These are phyloP conservation scores for Marisa cornuarietis DNA, from an alignment of 1,140 invertebrate species.

Conservation along the genomic window DNA sequence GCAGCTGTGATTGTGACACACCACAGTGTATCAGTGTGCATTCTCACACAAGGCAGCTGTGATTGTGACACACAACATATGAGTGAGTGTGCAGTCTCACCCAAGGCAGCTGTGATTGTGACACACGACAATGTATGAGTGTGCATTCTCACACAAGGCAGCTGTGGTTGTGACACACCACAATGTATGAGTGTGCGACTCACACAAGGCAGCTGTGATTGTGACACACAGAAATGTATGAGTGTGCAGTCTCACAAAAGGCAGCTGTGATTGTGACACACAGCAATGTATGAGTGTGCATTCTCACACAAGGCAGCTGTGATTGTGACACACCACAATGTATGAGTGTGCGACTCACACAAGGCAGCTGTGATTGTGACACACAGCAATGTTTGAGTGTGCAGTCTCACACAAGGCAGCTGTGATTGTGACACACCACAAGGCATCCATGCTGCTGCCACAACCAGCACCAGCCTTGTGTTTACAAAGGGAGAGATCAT, in stretches of 20 bases:
- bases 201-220: slow-evolving; percentile 5
- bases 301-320: too few species aligned
- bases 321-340: slow-evolving; percentile 31
- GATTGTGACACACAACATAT: slow-evolving; percentile 33
- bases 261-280: slow-evolving; percentile 30
- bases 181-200: too few species aligned
- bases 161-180: slow-evolving; percentile 19
- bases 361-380: slow-evolving; percentile 25
- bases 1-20: slow-evolving; percentile 30
- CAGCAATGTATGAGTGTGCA: neutral
- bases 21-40: neutral
- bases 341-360: too few species aligned
- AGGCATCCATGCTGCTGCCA: too few species aligned
- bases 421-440: too few species aligned
- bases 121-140: neutral
- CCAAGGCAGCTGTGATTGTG: slow-evolving; percentile 23
- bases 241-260: too few species aligned
- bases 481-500: too few species aligned
- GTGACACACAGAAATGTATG: slow-evolving; percentile 21
- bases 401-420: too few species aligned
- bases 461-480: too few species aligned
- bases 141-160: too few species aligned
- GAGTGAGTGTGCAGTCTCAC: too few species aligned
- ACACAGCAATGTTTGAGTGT: neutral
- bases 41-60: too few species aligned